Base-by-base conservation (phyloP, 2,888 invertebrate genomes). In the Argyresthia albistria region DNA sequence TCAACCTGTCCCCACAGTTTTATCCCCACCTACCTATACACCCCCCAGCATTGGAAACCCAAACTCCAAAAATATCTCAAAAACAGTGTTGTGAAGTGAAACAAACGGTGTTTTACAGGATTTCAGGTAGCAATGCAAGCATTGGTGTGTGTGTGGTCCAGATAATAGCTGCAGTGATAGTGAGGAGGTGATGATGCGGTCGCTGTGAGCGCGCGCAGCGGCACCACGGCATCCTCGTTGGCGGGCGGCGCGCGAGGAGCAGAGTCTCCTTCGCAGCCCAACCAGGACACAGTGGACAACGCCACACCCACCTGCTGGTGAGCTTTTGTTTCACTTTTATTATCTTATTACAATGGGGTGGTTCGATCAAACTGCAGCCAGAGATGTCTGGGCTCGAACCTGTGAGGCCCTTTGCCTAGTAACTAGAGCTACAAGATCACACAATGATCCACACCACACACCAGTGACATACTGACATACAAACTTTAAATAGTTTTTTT, bases 101-200 rank as follows among this genome's bases (percentile, higher is more conserved):
- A 25, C 25, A 25, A 25, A 25, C 25, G 25, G 48, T 37, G 48
- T 77, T 79, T 37, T 49, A 12, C 35, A 52, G 77, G 63, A 25
- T 77, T 77, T 76, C 79, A 78, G 78, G 76, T 80, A 75, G 82
- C 77, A 72, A 84, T 86, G 84, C 80, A 73, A 79, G 73, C 77
- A 67, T 58, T 63, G 62, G 80, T 80, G 78, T 78, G 88, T 87
- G 83, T 88, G 88, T 78, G 80, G 78, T 70, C 73, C 69, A 80
- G 80, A 73, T 83, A 82, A 80, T 88, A 89, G 82, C 70, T 86
- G 89, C 25, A 25, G 25, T 25, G 25, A 4, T 25, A 25, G 25
- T 25, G 79, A 76, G 88, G 76, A 65, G 80, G 79, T 88, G 88
- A 80, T 81, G 88, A 89, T 89, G 89, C 88, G 86, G 89, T 89